Conservation (phyloP, 2,888 invertebrate genomes). For the Epiperipatus broadwayi region DNA sequence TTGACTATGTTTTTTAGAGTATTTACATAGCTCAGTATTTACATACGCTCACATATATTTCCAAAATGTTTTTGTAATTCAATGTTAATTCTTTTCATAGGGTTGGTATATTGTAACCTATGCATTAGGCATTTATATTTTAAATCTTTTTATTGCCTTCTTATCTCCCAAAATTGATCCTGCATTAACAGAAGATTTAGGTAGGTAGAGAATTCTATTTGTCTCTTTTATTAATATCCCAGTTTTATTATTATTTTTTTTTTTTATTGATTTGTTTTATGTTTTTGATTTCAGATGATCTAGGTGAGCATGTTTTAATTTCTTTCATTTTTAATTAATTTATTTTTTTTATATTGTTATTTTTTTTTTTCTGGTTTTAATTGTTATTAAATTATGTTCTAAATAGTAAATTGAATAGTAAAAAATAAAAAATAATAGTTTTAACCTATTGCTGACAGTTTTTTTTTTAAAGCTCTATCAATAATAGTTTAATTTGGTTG, state of each 20-base stretch:
- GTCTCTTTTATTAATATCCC: constrained; percentile 5
- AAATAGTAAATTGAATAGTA: constrained; percentile 11
- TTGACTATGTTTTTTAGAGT: no score
- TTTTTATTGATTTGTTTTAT: constrained; percentile 8
- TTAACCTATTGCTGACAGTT: no score
- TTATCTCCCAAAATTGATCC: constrained; percentile 99
- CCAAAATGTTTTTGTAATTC: no score
- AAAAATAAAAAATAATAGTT: no score
- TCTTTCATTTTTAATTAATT: constrained; percentile 8
- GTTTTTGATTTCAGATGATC: constrained; percentile 1
- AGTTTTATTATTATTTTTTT: neutral
- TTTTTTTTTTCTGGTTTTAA: constrained; percentile 15
- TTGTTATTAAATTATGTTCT: constrained; percentile 6
- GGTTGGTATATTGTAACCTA: constrained; percentile 99
- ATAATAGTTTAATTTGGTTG: no score
- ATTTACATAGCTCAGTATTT: no score
- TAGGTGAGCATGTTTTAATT: no score
- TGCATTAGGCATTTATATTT: constrained; percentile 93
- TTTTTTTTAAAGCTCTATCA: no score
- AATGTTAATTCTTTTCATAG: constrained; percentile 42
- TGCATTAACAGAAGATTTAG: constrained; percentile 67
- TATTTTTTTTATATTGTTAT: constrained; percentile 9
- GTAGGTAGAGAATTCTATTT: constrained; percentile 32
- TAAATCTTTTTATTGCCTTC: constrained; percentile 98
- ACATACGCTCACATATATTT: no score